A percentile compares a stretch with the other conserved stretches of the same genome.
These are phyloP conservation scores for Pycnomerus fuliginosus DNA, from an alignment of 2,888 invertebrate species.

Conservation along the genomic window DNA sequence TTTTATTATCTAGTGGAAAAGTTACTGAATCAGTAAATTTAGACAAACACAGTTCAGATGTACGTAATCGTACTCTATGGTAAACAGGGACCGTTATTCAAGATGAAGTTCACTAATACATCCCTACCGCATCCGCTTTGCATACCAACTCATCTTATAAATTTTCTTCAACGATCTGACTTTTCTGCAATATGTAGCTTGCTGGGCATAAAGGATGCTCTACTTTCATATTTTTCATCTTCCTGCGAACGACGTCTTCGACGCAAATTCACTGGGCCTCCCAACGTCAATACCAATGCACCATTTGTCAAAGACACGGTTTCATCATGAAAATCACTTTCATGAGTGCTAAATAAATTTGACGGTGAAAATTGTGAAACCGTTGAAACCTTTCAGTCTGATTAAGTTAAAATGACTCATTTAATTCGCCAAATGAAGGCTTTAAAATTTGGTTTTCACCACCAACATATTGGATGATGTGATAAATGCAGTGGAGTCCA, in stretches of 20 bases:
- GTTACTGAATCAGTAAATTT: conserved; percentile 11
- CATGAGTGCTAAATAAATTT: too few species aligned
- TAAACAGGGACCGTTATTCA: conserved; percentile 26
- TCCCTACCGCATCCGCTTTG: conserved; percentile 29
- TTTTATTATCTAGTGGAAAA: conserved; percentile 5
- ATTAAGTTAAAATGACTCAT: too few species aligned
- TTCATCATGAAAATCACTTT: too few species aligned
- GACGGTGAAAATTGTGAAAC: too few species aligned
- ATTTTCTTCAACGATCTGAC: conserved; percentile 27
- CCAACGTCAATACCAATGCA: conserved; percentile 1
- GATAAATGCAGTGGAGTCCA: too few species aligned
- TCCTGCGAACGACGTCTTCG: conserved; percentile 1
- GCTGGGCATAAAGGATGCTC: conserved; percentile 7
- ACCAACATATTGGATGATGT: too few species aligned
- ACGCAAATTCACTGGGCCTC: conserved; percentile 4
- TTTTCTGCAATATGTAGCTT: conserved; percentile 19
- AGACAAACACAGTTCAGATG: conserved; percentile 4
- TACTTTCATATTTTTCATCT: conserved; percentile 4
- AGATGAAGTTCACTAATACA: conserved; percentile 29
- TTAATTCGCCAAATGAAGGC: too few species aligned
- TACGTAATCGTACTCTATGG: conserved; percentile 18
- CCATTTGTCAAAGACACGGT: conserved; percentile 8
- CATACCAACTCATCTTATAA: conserved; percentile 28
- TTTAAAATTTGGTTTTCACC: too few species aligned
- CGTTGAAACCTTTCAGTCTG: too few species aligned